Evolutionary conservation across 2,113 vertebrate species (phyloP).

Genomic region (Agelaius tricolor): DNA sequence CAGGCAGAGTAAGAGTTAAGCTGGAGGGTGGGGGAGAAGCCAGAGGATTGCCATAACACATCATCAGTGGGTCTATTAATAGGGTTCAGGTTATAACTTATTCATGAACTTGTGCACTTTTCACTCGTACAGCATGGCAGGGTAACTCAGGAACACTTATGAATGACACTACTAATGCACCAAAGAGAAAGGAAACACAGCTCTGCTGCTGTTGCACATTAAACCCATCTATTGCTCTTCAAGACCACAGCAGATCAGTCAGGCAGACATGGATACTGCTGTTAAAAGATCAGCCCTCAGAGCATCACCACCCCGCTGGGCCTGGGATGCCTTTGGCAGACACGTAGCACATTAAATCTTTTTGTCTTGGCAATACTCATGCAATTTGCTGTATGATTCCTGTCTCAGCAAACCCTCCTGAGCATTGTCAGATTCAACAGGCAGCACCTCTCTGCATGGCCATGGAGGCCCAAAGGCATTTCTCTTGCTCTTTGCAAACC

Average conservation of each 20-base stretch:
- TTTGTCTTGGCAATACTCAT: not conserved
- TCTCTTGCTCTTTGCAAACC: not conserved
- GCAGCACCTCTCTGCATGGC: not conserved
- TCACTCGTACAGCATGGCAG: conserved; percentile 1
- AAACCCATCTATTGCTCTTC: conserved; percentile 8
- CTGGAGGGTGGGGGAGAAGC: not conserved
- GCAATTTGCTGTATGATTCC: not conserved
- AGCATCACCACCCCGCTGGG: not conserved
- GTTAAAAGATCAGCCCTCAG: not conserved
- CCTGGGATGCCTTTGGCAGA: not conserved
- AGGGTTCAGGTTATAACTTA: conserved; percentile 60
- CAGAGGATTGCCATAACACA: conserved; percentile 37
- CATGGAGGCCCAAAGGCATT: not conserved
- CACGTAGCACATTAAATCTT: not conserved
- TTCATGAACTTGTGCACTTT: conserved; percentile 64
- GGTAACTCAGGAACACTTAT: conserved; percentile 29
- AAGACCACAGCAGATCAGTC: conserved; percentile 15
- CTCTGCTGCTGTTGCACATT: conserved; percentile 29
- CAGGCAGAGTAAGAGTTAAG: conserved; percentile 38
- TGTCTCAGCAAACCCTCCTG: not conserved
- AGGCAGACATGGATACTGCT: conserved; percentile 31
- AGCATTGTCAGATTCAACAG: not conserved
- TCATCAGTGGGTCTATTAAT: conserved; percentile 59
- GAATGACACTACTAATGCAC: conserved; percentile 40
- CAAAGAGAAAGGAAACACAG: conserved; percentile 16